Conservation (phyloP, 2,888 invertebrate genomes). For the Pandemis heparana region DNA sequence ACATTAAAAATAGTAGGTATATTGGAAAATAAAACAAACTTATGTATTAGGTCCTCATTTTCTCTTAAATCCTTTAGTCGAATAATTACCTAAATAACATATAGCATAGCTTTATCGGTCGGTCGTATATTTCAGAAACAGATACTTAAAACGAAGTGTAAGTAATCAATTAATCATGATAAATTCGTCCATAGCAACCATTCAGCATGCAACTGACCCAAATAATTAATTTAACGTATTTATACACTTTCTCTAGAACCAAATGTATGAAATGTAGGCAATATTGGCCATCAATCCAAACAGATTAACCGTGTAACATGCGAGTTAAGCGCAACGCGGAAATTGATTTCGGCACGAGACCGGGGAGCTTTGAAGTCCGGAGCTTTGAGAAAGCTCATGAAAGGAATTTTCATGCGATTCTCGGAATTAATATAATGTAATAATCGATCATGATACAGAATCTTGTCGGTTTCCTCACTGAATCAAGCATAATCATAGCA, state of each 20-base stretch:
- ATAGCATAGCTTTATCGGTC: background rate
- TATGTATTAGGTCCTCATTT: background rate
- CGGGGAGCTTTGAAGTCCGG: background rate
- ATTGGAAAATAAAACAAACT: background rate
- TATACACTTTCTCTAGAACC: conserved; percentile 31
- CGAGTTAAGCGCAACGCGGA: conserved; percentile 6
- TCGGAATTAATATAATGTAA: background rate
- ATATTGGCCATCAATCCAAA: conserved; percentile 11
- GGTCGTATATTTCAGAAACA: background rate
- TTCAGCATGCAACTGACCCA: conserved; percentile 23
- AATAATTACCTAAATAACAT: background rate
- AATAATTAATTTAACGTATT: conserved; percentile 20
- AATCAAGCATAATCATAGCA: background rate
- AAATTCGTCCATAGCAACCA: conserved; percentile 1
- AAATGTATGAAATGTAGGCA: conserved; percentile 30
- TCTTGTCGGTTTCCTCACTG: background rate
- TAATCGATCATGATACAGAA: background rate
- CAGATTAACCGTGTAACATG: conserved; percentile 5
- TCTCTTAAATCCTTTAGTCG: background rate
- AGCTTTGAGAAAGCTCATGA: conserved; percentile 26
- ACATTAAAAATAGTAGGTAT: background rate
- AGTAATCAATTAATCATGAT: background rate
- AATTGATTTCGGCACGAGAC: conserved; percentile 14
- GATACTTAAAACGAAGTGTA: background rate
- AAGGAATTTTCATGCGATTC: conserved; percentile 1